phyloP scores from a whole-genome alignment of 2,113 vertebrate species.

The Ageneiosus marmoratus region DNA sequence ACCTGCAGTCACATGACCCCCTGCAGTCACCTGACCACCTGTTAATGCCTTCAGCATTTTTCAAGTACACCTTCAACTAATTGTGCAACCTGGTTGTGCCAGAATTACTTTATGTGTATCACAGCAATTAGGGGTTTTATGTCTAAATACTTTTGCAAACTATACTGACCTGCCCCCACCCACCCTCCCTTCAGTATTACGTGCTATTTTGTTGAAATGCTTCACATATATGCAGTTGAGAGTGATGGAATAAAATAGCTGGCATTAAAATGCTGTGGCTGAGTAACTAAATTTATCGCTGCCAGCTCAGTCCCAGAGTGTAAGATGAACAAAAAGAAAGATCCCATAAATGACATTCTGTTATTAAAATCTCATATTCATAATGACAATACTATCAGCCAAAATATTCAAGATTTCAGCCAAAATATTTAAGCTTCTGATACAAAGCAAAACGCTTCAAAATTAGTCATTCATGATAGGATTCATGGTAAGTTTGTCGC shows the following conservation, averaged over 20 bases:
- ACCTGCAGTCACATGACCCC: no score
- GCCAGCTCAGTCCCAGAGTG: not conserved
- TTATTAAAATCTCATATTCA: conserved; percentile 8
- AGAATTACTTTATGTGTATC: not conserved
- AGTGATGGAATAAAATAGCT: not conserved
- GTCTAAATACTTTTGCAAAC: not conserved
- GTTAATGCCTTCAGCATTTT: no score
- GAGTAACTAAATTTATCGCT: not conserved
- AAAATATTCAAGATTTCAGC: not conserved
- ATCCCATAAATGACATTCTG: conserved; percentile 19
- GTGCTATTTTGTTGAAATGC: not conserved
- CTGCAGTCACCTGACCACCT: no score
- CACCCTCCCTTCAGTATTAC: not conserved
- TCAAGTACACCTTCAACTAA: no score
- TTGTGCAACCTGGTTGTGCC: not conserved
- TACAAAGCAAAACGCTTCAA: not conserved
- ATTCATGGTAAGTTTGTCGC: not conserved
- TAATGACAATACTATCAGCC: not conserved
- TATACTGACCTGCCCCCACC: not conserved
- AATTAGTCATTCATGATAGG: not conserved
- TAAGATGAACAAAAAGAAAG: conserved; percentile 22
- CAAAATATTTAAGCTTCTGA: not conserved
- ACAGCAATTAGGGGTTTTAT: not conserved
- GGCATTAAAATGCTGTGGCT: not conserved
- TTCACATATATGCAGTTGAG: not conserved